Base-by-base conservation (phyloP, 2,888 invertebrate genomes). In the Xylophagus ater region DNA sequence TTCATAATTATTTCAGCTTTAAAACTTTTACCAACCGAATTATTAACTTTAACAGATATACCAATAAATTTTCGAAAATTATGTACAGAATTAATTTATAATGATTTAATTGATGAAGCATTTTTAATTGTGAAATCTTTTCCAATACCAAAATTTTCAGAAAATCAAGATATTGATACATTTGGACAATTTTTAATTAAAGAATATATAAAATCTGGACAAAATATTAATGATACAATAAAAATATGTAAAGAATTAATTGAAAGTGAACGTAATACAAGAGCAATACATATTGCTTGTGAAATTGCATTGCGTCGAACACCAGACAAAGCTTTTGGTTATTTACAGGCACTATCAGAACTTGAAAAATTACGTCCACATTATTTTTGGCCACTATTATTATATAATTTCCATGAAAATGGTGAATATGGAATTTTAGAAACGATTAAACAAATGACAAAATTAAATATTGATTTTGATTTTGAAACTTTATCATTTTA, bases 361-460 rank as follows among this genome's bases (percentile, higher is more conserved):
- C 45, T 49, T 0, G 57, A 63, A 34, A 34, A 47, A 3, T 37
- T 65, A 37, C 65, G 75, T 12, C 67, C 75, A 0, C 78, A 80
- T 48, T 80, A 72, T 53, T 79, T 78, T 53, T 79, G 79, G 79
- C 77, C 79, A 0, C 57, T 78, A 35, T 42, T 80, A 31, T 34
- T 76, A 14, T 61, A 69, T 2, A 63, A 61, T 7, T 66, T 68
- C 1, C 65, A 62, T 33, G 59, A 56, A 15, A 61, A 66, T 38
- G 76, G 76, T 0, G 76, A 78, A 42, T 44, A 40, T 1, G 65
- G 62, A 0, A 60, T 79, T 44, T 62, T 76, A 49, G 66, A 67
- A 21, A 61, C 71, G 0, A 48, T 80, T 2, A 51, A 62, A 32
- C 66, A 65, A 20, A 77, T 78, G 74, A 49, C 66, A 1, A 51